Conservation (phyloP, 2,113 vertebrate species). For the Cromileptes altivelis region DNA sequence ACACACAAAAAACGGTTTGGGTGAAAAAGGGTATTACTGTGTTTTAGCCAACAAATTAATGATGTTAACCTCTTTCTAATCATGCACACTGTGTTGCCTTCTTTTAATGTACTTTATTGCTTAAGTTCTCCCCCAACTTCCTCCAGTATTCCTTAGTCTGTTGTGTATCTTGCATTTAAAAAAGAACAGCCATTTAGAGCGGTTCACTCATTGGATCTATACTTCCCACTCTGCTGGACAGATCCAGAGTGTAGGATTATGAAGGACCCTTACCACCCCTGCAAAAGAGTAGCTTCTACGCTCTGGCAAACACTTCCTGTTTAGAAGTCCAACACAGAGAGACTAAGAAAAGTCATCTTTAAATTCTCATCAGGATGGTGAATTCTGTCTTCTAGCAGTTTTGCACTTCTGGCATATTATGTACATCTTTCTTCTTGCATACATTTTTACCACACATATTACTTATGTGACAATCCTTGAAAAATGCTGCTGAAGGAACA, state of each 20-base stretch:
- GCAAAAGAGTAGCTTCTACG: neutral
- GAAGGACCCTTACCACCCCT: neutral
- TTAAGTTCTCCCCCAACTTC: neutral
- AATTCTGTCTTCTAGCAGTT: neutral
- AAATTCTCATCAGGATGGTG: neutral
- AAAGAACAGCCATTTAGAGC: neutral
- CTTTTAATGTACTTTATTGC: neutral
- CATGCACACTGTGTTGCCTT: neutral
- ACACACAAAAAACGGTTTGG: no score
- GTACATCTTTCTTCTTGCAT: neutral
- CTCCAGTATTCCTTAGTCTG: neutral
- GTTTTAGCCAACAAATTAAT: neutral
- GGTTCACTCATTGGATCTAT: neutral
- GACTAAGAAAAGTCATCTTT: neutral
- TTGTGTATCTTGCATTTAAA: neutral
- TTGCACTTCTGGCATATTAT: neutral
- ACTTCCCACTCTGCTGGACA: neutral
- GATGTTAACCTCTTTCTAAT: neutral
- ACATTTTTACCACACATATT: neutral
- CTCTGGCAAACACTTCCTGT: neutral
- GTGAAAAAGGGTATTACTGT: neutral
- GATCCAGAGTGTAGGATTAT: slow-evolving; percentile 2
- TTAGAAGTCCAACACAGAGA: neutral
- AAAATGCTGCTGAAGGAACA: neutral
- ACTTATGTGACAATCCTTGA: neutral